These are phyloP conservation scores for Colletes gigas DNA, from an alignment of 1,140 invertebrate species.

Conservation along the genomic window DNA sequence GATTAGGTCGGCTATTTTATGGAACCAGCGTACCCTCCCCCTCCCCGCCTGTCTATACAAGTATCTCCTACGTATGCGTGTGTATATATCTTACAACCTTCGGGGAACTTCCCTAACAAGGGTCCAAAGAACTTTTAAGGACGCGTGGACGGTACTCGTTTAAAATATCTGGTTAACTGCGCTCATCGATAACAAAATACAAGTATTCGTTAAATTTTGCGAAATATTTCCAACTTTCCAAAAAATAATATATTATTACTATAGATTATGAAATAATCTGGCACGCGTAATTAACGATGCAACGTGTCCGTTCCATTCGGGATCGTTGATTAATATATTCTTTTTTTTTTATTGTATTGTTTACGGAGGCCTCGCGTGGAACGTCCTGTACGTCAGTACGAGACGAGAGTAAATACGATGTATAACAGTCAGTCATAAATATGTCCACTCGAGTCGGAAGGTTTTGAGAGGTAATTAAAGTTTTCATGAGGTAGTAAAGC, in stretches of 20 bases:
- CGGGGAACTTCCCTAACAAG: conserved; percentile 28
- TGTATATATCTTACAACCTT: conserved; percentile 13
- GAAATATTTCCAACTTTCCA: too few species aligned
- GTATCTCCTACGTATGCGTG: neutral
- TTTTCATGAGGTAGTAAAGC: conserved; percentile 51
- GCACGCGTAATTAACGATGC: too few species aligned
- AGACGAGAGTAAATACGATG: conserved; percentile 27
- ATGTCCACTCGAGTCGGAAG: conserved; percentile 41
- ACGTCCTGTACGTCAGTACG: neutral
- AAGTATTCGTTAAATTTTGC: neutral
- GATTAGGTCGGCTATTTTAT: conserved; percentile 23
- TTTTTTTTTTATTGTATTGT: too few species aligned
- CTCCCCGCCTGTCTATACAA: neutral
- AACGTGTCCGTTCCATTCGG: too few species aligned
- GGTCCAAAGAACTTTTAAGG: conserved; percentile 34
- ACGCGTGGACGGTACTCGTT: conserved; percentile 5
- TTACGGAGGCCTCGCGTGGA: neutral
- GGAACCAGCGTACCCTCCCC: too few species aligned
- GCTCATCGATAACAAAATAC: conserved; percentile 38
- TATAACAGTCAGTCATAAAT: conserved; percentile 33
- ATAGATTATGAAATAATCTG: too few species aligned
- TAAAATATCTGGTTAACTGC: conserved; percentile 43
- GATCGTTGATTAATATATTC: too few species aligned
- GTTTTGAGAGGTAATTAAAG: conserved; percentile 59
- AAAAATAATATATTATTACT: too few species aligned